A percentile compares a stretch with the other conserved stretches of the same genome.
Conservation (phyloP, 2,113 vertebrate genomes). For the Peromyscus polionotus region DNA sequence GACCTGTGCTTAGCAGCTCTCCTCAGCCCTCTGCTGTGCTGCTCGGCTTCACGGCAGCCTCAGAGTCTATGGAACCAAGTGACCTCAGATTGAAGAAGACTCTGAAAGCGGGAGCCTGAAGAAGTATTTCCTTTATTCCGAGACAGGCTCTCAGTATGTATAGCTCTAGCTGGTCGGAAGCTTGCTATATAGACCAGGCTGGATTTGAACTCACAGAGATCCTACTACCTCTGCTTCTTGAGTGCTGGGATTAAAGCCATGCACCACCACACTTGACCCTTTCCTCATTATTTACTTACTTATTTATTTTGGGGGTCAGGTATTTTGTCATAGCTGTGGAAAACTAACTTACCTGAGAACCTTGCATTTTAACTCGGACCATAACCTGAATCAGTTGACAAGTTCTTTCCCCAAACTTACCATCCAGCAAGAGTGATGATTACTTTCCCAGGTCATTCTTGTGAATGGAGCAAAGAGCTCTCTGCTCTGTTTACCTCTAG, state of each 20-base stretch:
- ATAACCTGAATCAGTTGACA: neutral
- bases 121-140: neutral
- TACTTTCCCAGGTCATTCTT: conserved; percentile 5
- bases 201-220: neutral
- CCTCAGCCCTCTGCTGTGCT: neutral
- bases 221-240: neutral
- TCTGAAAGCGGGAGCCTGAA: neutral
- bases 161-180: neutral
- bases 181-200: neutral
- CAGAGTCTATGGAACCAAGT: neutral
- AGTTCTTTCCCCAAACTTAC: neutral
- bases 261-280: neutral
- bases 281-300: neutral
- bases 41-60: neutral
- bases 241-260: neutral
- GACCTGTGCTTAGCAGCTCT: neutral
- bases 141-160: neutral
- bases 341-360: neutral
- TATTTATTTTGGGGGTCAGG: neutral
- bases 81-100: neutral
- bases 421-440: neutral
- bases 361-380: neutral
- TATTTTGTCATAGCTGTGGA: neutral
- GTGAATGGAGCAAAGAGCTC: conserved; percentile 6
- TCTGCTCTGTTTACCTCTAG: neutral